phyloP scores from a whole-genome alignment of 1,140 invertebrate genomes.

The Coenobita brevimanus region DNA sequence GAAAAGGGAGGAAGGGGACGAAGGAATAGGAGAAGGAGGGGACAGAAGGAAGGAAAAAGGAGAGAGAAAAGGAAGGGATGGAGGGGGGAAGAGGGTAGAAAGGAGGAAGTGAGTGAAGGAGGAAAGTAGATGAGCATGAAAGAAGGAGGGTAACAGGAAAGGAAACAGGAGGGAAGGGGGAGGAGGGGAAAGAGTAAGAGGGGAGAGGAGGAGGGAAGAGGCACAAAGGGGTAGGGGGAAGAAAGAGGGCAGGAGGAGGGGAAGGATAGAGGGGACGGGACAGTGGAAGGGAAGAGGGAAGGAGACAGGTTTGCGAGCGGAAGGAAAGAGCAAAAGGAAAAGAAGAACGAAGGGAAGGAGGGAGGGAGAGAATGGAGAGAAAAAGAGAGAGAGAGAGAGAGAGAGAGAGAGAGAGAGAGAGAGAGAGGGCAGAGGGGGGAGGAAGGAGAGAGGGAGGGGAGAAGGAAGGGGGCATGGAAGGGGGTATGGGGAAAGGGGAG shows the following conservation, averaged over 20 bases:
- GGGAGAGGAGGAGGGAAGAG: background rate
- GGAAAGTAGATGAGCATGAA: background rate
- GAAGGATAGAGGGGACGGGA: background rate
- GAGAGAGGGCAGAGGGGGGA: background rate
- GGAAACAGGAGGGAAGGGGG: too few species aligned
- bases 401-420: background rate
- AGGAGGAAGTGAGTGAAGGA: background rate
- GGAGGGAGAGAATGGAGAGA: background rate
- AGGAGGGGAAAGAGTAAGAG: background rate
- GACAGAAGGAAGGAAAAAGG: conserved; percentile 1
- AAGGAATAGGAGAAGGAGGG: background rate
- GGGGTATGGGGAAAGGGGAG: background rate
- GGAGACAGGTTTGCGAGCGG: background rate
- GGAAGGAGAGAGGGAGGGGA: background rate
- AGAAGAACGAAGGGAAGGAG: background rate
- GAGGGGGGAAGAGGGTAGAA: background rate
- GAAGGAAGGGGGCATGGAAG: background rate
- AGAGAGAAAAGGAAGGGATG: too few species aligned
- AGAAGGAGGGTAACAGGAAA: too few species aligned
- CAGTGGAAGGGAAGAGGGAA: background rate
- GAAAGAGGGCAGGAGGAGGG: background rate
- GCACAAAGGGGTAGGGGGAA: background rate
- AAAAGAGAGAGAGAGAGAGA: background rate
- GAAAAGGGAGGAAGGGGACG: background rate
- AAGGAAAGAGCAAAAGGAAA: background rate